phyloP scores from a whole-genome alignment of 2,113 vertebrate species.

The Mixornis gularis region DNA sequence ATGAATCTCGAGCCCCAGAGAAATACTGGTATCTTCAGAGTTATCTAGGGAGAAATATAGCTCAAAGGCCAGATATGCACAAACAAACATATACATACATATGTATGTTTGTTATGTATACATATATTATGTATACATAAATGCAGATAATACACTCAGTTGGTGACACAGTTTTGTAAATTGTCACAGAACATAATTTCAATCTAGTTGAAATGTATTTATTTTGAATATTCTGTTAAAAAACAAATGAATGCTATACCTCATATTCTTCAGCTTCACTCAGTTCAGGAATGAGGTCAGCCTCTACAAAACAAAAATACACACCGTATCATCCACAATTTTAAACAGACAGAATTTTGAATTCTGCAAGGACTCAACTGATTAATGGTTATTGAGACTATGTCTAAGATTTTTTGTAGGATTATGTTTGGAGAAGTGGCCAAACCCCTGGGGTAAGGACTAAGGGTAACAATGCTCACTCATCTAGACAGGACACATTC shows the following conservation, averaged over 20 bases:
- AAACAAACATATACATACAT: neutral
- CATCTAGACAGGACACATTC: neutral
- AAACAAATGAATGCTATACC: conserved; percentile 65
- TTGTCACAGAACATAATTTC: neutral
- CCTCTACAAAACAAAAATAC: conserved; percentile 74
- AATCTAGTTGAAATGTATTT: neutral
- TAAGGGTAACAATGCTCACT: neutral
- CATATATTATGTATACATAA: neutral
- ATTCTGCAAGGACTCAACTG: neutral
- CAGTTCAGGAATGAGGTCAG: conserved; percentile 73
- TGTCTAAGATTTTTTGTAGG: neutral
- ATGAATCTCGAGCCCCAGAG: neutral
- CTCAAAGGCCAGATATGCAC: neutral
- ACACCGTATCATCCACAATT: conserved; percentile 40
- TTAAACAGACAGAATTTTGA: neutral
- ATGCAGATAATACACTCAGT: neutral
- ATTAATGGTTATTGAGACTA: neutral
- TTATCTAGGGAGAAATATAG: neutral
- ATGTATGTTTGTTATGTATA: neutral
- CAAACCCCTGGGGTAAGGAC: neutral
- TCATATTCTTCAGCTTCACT: conserved; percentile 78
- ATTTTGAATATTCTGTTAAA: neutral
- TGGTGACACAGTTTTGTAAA: neutral
- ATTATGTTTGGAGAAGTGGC: neutral
- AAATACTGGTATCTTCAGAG: neutral